Percentiles rank a stretch among this genome's conserved stretches.
Evolutionary conservation across 23 tunicate species (phyloP).

Genomic region (Ciona savignyi): DNA sequence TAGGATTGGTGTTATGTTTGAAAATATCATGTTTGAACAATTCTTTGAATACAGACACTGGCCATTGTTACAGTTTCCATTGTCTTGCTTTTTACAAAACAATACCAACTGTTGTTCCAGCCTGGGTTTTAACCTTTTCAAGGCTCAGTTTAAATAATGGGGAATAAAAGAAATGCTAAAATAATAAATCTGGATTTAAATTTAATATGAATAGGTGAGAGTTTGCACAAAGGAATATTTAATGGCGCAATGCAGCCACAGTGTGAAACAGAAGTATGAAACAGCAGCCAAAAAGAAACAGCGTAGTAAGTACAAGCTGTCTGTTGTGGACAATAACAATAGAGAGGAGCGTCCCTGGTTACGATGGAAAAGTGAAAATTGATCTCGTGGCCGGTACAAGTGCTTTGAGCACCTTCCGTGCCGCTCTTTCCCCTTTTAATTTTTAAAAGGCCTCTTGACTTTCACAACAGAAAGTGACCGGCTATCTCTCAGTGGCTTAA

Average conservation of each 20-base stretch:
- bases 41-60: background rate
- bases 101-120: background rate
- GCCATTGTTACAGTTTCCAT: background rate
- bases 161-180: background rate
- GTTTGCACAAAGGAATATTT: background rate
- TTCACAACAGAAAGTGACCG: background rate
- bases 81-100: background rate
- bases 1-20: background rate
- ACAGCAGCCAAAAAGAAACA: background rate
- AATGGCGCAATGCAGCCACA: background rate
- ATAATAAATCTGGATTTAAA: background rate
- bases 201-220: background rate
- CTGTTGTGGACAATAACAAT: background rate
- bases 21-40: background rate
- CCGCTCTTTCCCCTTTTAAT: background rate
- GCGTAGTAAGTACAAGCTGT: background rate
- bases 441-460: slow-evolving; percentile 3
- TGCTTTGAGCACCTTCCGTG: background rate
- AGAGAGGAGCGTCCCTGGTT: slow-evolving; percentile 25
- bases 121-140: background rate
- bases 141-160: background rate
- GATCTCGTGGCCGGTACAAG: background rate
- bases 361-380: background rate
- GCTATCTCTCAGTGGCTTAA: background rate
- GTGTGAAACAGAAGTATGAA: background rate